These are phyloP conservation scores for Yponomeuta sedellus DNA, from an alignment of 2,888 invertebrate genomes.

Conservation along the genomic window DNA sequence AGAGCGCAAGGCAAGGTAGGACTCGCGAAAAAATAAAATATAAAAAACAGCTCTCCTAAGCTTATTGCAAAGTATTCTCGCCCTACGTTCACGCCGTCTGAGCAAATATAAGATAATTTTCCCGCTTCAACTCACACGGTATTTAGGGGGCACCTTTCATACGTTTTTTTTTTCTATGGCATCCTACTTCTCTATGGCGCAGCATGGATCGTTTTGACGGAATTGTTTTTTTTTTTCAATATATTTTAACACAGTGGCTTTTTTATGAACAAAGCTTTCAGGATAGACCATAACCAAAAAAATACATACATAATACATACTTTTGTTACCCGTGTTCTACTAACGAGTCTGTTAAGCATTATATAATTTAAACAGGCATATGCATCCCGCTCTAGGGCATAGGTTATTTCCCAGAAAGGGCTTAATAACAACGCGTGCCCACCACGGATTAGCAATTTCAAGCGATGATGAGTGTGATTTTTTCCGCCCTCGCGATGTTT, in stretches of 20 bases:
- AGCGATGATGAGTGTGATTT: no score
- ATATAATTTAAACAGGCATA: no score
- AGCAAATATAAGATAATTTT: constrained; percentile 77
- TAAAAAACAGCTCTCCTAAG: constrained; percentile 69
- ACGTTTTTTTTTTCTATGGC: constrained; percentile 50
- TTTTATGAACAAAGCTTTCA: not conserved
- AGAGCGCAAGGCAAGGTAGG: constrained; percentile 60
- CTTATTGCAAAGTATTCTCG: constrained; percentile 76
- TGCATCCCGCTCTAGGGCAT: no score
- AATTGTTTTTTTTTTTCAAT: constrained; percentile 63
- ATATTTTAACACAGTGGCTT: constrained; percentile 55
- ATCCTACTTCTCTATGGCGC: constrained; percentile 50
- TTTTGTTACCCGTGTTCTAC: no score
- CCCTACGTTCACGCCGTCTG: constrained; percentile 74
- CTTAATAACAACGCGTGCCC: no score
- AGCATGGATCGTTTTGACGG: constrained; percentile 16
- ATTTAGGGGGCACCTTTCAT: constrained; percentile 76
- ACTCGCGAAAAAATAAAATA: constrained; percentile 45
- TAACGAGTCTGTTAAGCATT: no score
- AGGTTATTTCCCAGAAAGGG: no score
- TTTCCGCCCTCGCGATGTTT: no score
- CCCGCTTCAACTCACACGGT: constrained; percentile 72
- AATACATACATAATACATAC: no score
- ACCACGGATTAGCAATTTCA: no score
- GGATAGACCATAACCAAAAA: no score